phyloP scores from a whole-genome alignment of 2,113 vertebrate species.

The Dunckerocampus dactyliophorus region DNA sequence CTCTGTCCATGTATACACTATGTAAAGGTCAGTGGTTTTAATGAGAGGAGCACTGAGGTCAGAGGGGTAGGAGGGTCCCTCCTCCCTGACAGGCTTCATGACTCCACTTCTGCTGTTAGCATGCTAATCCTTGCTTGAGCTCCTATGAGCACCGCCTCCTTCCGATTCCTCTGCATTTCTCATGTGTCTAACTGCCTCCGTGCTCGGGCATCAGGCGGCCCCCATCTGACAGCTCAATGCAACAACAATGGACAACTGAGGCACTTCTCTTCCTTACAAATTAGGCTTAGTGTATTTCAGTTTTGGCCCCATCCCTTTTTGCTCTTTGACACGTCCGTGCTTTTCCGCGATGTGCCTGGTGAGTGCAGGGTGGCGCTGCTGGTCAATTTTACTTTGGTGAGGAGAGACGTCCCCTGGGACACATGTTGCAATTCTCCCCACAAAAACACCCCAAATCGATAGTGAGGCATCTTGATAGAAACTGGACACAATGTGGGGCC shows the following conservation, averaged over 20 bases:
- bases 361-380: slow-evolving; percentile 9
- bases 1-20: slow-evolving; percentile 13
- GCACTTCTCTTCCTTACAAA: slow-evolving; percentile 55
- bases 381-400: slow-evolving; percentile 27
- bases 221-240: slow-evolving; percentile 48
- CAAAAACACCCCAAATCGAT: slow-evolving; percentile 60
- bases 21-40: slow-evolving; percentile 66
- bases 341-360: slow-evolving; percentile 9
- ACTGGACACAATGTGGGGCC: slow-evolving; percentile 50
- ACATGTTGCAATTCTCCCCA: slow-evolving; percentile 52
- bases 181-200: slow-evolving; percentile 56
- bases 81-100: slow-evolving; percentile 45
- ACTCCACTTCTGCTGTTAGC: slow-evolving; percentile 49
- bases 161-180: slow-evolving; percentile 38
- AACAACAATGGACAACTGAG: slow-evolving; percentile 46
- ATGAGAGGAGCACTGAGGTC: slow-evolving; percentile 53
- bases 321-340: slow-evolving; percentile 49
- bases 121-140: slow-evolving; percentile 52
- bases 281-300: slow-evolving; percentile 41
- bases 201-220: slow-evolving; percentile 48
- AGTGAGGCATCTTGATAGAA: slow-evolving; percentile 45
- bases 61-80: slow-evolving; percentile 39
- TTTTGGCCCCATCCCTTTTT: slow-evolving; percentile 45
- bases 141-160: slow-evolving; percentile 29
- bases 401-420: slow-evolving; percentile 33